Base-by-base conservation (phyloP, 2,888 invertebrate genomes). In the Lasioglossum morio region DNA sequence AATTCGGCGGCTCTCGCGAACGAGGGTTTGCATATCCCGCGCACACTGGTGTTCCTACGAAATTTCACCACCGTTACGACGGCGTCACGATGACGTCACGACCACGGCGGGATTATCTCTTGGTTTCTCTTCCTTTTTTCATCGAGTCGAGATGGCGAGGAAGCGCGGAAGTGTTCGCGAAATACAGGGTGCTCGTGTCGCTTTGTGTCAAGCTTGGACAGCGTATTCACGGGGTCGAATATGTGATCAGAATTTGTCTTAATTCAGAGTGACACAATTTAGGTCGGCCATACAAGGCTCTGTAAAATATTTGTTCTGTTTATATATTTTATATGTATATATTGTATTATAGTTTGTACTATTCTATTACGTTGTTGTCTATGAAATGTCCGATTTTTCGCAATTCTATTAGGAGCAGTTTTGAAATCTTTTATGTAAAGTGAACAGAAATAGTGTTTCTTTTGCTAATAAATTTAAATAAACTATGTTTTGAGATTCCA, bases 31-130 rank as follows among this genome's bases (percentile, higher is more conserved):
- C 75, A 69, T 82, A 81, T 85, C 77, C 63, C 73, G 88, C 81
- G 77, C 78, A 81, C 76, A 82, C 81, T 82, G 84, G 57, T 87
- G 82, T 89, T 89, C 87, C 80, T 89, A 88, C 23, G 23, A 75
- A 69, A 82, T 77, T 72, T 53, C 27, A 69, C 77, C 79, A 69
- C 81, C 63, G 27, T 70, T 89, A 63, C 12, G 30, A 48, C 40
- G 76, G n/a, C 12, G 43, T 43, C 16, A 43, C 46, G 60, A 80
- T 53, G 53, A 1, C 10, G 53, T 53, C 53, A 53, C 53, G 53
- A n/a, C 23, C 3, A 53, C 34, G 40, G 74, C 70, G 70, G n/a
- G 3, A 40, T 78, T 40, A 16, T 27, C 57, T 34, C 30, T 48
- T 63, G 30, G 16, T 63, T 34, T 57, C 48, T 43, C 43, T 69